Percentiles rank a stretch among this genome's conserved stretches.
These are phyloP conservation scores for Helogale parvula DNA, from an alignment of 2,113 vertebrate genomes.

Conservation along the genomic window DNA sequence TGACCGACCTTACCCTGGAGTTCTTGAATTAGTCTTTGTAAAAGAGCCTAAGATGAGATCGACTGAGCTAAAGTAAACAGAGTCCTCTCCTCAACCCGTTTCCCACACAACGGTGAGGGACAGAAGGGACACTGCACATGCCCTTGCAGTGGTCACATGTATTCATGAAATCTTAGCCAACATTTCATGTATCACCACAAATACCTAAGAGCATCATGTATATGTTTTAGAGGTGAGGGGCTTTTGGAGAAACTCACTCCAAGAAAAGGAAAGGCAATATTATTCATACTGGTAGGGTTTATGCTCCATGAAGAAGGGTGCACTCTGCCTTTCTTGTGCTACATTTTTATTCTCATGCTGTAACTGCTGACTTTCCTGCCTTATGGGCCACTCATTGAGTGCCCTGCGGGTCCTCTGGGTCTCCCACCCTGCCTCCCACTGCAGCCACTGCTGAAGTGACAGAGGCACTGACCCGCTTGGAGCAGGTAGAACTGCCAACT, in stretches of 20 bases:
- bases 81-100: fast-evolving
- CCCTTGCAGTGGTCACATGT: too few species aligned
- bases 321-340: neutral
- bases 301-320: neutral
- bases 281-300: neutral
- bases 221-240: neutral
- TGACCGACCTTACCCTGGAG: neutral
- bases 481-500: neutral
- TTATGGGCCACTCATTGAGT: fast-evolving
- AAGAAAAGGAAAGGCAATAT: neutral
- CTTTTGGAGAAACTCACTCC: neutral
- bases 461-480: too few species aligned
- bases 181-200: neutral
- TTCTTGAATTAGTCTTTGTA: neutral
- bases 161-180: neutral
- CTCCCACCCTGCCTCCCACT: neutral
- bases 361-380: too few species aligned
- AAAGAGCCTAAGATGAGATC: neutral
- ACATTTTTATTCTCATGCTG: neutral
- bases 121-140: neutral
- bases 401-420: too few species aligned
- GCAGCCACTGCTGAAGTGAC: neutral
- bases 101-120: too few species aligned
- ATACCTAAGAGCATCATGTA: neutral
- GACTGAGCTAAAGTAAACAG: neutral